Base-by-base conservation (phyloP, 2,797 vertebrate genomes). In the Pelodytes ibericus region DNA sequence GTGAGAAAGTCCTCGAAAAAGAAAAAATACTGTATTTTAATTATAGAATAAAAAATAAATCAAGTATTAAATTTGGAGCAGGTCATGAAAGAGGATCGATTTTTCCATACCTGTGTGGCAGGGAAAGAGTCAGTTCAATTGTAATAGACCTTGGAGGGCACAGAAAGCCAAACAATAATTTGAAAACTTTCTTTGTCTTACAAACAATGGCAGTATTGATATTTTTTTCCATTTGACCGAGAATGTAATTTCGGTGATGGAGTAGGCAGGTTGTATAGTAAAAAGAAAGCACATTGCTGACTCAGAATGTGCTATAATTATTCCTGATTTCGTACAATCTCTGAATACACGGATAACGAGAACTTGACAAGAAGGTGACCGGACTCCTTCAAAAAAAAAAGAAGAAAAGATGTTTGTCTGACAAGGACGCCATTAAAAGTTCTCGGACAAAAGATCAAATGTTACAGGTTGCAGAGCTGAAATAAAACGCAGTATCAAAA, bases 331-430 rank as follows among this genome's bases (percentile, higher is more conserved):
- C 8, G 26, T 20, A 51, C 53, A 72, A 72, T 72, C 58, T 70
- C 57, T 70, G 60, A 61, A 41, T 69, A 58, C 16, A 22, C 63
- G 15, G 66, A 70, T 76, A 76, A 76, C 74, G 44, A 63, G 66
- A 44, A 33, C 41, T 36, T 78, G 62, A 78, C 69, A 72, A 78
- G 69, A 78, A 78, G 75, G 75, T 78, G 75, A 78, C 75, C 75
- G 3, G 5, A 49, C 47, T 20, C 51, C 36, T n/a, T n/a, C n/a
- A n/a, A n/a, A n/a, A n/a, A n/a, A n/a, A n/a, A n/a, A n/a, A 39
- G 31, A 49, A 16, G 18, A 29, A 65, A 39, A 25, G 68, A 77
- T 27, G 53, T 33, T 58, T 66, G 20, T 71, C 26, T 72, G 75
- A 72, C 75, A 72, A 78, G 75, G 36, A 24, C 69, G 41, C 49